These are phyloP conservation scores for Neomicropteryx cornuta DNA, from an alignment of 1,140 invertebrate species.

Conservation along the genomic window DNA sequence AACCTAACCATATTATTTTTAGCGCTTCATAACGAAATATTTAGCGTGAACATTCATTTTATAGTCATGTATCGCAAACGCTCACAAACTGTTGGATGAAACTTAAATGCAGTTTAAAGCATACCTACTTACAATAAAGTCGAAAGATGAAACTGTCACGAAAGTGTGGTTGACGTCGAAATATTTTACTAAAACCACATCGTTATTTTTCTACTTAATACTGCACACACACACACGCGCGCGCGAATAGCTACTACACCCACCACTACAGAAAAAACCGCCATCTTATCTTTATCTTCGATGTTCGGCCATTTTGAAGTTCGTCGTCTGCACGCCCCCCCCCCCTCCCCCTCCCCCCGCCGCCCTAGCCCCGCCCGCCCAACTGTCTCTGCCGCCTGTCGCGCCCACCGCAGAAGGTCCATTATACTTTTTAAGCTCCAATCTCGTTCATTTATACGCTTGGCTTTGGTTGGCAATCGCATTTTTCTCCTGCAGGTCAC, in stretches of 20 bases:
- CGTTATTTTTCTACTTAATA: no score
- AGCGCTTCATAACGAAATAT: no score
- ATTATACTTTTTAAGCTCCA: slow-evolving; percentile 55
- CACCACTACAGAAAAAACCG: neutral
- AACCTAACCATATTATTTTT: no score
- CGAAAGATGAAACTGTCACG: neutral
- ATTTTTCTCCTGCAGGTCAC: slow-evolving; percentile 51
- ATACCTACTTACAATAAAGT: slow-evolving; percentile 1
- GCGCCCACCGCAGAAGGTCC: slow-evolving; percentile 27
- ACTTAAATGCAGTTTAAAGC: no score
- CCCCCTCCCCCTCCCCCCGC: slow-evolving; percentile 5
- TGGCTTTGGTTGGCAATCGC: slow-evolving; percentile 50
- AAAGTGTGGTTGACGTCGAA: neutral
- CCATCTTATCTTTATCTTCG: slow-evolving; percentile 41
- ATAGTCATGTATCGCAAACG: no score
- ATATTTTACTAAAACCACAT: slow-evolving; percentile 3
- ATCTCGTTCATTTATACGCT: slow-evolving; percentile 52
- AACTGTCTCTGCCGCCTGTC: slow-evolving; percentile 23
- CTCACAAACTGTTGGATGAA: no score
- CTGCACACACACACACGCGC: slow-evolving; percentile 15
- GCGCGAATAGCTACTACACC: slow-evolving; percentile 10
- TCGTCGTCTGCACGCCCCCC: slow-evolving; percentile 15
- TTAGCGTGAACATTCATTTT: no score
- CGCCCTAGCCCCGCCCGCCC: slow-evolving; percentile 6
- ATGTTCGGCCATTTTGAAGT: slow-evolving; percentile 40